These are phyloP conservation scores for Acheta domesticus DNA, from an alignment of 2,888 invertebrate genomes.

Conservation along the genomic window DNA sequence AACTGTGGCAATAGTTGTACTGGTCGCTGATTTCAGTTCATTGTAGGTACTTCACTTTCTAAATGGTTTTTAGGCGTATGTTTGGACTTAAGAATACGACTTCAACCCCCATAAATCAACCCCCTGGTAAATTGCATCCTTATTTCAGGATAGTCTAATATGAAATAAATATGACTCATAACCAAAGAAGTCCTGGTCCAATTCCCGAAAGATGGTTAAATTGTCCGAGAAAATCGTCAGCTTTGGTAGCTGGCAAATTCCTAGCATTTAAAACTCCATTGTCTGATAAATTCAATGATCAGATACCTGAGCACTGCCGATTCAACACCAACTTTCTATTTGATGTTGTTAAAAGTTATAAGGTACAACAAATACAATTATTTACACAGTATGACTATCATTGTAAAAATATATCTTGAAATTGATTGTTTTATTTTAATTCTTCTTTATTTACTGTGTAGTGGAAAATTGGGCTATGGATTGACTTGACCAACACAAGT, in stretches of 20 bases:
- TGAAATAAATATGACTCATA: conserved; percentile 25
- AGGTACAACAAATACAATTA: conserved; percentile 52
- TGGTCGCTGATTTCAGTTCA: too few relatives aligned
- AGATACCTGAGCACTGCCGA: conserved; percentile 77
- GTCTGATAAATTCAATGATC: conserved; percentile 72
- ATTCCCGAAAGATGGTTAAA: conserved; percentile 83
- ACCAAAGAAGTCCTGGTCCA: conserved; percentile 53
- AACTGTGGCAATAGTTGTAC: too few relatives aligned
- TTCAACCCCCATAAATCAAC: too few relatives aligned
- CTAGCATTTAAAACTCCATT: conserved; percentile 94
- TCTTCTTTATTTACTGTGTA: conserved; percentile 46
- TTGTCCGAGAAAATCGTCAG: conserved; percentile 77
- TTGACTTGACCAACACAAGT: conserved; percentile 93
- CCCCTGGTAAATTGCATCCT: too few relatives aligned
- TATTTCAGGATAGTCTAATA: neutral
- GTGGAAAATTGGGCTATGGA: conserved; percentile 89
- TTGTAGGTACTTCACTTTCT: too few relatives aligned
- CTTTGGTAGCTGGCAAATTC: conserved; percentile 75
- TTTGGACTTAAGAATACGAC: too few relatives aligned
- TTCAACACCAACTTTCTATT: conserved; percentile 90
- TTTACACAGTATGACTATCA: neutral
- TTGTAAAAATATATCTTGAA: too few relatives aligned
- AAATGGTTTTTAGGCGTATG: too few relatives aligned
- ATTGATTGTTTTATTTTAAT: too few relatives aligned
- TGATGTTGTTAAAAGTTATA: conserved; percentile 68